Evolutionary conservation across 2,888 invertebrate genomes (phyloP).

Genomic region (Watsonalla cultraria): DNA sequence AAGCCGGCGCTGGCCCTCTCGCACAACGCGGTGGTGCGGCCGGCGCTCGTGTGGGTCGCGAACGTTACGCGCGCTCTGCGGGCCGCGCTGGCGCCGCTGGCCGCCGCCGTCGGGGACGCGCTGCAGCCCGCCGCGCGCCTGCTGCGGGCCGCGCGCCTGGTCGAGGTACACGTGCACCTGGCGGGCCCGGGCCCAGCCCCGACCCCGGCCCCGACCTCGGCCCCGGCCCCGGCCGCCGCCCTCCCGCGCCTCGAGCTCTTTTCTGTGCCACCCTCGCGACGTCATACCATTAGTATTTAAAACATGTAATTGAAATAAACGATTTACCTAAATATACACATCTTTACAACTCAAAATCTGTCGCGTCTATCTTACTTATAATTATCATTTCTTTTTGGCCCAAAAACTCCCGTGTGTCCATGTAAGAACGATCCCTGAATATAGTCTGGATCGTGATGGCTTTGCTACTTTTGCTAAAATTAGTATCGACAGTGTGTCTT

Average conservation of each 20-base stretch:
- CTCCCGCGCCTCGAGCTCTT: background rate
- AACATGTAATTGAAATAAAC: too few species aligned
- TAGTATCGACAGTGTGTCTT: too few species aligned
- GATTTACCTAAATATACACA: too few species aligned
- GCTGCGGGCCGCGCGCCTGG: slow-evolving; percentile 34
- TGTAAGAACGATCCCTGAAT: too few species aligned
- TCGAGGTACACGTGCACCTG: slow-evolving; percentile 29
- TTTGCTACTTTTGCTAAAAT: too few species aligned
- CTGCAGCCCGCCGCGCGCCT: slow-evolving; percentile 36
- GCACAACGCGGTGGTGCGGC: slow-evolving; percentile 84
- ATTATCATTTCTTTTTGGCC: too few species aligned
- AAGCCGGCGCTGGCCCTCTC: slow-evolving; percentile 83
- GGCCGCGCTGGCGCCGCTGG: slow-evolving; percentile 69
- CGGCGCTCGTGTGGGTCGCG: slow-evolving; percentile 81
- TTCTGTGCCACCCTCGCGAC: background rate
- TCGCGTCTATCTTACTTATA: too few species aligned
- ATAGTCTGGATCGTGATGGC: too few species aligned
- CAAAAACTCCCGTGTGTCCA: too few species aligned
- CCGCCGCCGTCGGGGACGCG: slow-evolving; percentile 30
- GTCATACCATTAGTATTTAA: too few species aligned
- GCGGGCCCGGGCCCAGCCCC: slow-evolving; percentile 3
- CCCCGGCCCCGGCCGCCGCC: background rate
- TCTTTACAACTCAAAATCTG: too few species aligned
- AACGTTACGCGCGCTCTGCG: slow-evolving; percentile 80
- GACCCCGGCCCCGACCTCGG: slow-evolving; percentile 2